Evolutionary conservation across 2,113 vertebrate genomes (phyloP).

Genomic region (Colaptes auratus): DNA sequence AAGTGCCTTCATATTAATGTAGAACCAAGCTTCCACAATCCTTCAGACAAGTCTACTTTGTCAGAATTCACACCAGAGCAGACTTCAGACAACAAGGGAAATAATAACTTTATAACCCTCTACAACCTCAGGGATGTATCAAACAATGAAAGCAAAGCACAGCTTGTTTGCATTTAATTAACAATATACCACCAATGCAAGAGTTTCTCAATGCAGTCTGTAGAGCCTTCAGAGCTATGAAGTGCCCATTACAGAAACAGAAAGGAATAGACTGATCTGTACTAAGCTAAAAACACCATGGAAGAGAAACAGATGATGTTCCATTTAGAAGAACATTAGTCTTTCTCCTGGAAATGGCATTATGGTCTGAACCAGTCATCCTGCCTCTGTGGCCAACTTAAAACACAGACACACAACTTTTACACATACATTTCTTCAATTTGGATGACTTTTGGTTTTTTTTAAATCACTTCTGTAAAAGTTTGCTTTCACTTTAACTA

Average conservation of each 20-base stretch:
- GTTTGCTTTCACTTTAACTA: background rate
- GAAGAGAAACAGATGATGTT: background rate
- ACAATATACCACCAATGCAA: background rate
- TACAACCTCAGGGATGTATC: background rate
- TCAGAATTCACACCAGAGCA: background rate
- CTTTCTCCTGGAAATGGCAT: background rate
- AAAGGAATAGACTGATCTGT: background rate
- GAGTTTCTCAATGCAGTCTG: background rate
- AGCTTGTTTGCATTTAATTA: background rate
- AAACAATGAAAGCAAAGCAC: background rate
- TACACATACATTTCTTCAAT: background rate
- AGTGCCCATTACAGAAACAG: background rate
- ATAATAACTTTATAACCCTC: background rate
- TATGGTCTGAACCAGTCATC: background rate
- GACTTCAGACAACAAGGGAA: background rate
- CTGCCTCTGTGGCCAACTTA: background rate
- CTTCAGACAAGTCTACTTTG: background rate
- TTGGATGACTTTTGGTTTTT: fast-evolving
- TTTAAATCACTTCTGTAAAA: background rate
- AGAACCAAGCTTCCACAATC: background rate
- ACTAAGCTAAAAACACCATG: background rate
- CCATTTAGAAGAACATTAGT: background rate
- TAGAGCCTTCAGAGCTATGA: background rate
- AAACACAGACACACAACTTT: background rate
- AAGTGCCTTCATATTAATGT: background rate